Evolutionary conservation across 2,113 vertebrate species (phyloP).

Genomic region (Callithrix jacchus): DNA sequence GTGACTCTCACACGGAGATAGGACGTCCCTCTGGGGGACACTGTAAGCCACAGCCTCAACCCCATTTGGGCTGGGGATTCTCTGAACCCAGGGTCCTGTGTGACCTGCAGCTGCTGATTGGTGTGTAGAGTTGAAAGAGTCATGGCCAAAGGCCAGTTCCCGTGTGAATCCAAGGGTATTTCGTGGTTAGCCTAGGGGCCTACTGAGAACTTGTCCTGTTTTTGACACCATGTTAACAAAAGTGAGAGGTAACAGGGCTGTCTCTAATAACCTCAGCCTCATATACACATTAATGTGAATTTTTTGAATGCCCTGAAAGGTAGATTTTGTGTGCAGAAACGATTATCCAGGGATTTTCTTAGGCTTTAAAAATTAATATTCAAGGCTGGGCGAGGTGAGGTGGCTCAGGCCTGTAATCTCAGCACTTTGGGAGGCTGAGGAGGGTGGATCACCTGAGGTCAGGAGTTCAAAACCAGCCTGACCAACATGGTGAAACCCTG

Average conservation of each 20-base stretch:
- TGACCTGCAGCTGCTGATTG: background rate
- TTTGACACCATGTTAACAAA: background rate
- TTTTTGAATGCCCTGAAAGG: background rate
- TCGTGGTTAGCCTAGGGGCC: background rate
- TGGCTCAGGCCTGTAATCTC: too few relatives aligned
- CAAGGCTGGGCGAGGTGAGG: too few relatives aligned
- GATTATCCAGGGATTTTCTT: background rate
- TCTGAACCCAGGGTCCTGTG: background rate
- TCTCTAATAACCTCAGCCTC: background rate
- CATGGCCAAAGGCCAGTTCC: background rate
- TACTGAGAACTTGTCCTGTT: background rate
- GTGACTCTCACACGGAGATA: background rate
- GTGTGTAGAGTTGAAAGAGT: background rate
- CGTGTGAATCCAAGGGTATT: background rate
- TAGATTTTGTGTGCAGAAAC: background rate
- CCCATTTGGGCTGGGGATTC: too few relatives aligned
- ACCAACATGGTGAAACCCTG: too few relatives aligned
- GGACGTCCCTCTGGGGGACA: background rate
- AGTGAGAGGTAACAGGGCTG: background rate
- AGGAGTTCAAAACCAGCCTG: too few relatives aligned
- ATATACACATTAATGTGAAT: background rate
- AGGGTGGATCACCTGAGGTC: too few relatives aligned
- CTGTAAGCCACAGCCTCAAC: background rate
- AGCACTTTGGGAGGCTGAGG: too few relatives aligned
- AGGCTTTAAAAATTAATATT: conserved; percentile 34